Percentiles rank a stretch among this genome's conserved stretches.
Evolutionary conservation across 1,140 invertebrate species (phyloP).

Genomic region (Ridgeia piscesae): DNA sequence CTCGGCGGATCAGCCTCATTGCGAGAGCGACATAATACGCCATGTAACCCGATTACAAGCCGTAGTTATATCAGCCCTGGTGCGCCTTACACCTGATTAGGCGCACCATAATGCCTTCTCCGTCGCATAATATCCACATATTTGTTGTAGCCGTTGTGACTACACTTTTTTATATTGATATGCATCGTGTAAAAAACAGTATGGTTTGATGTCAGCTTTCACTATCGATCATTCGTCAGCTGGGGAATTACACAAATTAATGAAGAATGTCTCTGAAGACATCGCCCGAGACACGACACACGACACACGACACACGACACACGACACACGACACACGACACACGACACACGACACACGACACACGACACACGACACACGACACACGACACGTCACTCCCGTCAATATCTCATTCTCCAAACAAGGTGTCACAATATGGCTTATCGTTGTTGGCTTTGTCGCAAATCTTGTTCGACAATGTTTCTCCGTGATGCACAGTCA

Average conservation of each 20-base stretch:
- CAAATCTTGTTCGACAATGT: too few species aligned
- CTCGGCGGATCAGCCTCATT: background rate
- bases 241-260: background rate
- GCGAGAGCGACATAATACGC: background rate
- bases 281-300: too few species aligned
- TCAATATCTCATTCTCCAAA: too few species aligned
- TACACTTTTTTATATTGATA: background rate
- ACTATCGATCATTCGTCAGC: background rate
- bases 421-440: too few species aligned
- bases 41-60: background rate
- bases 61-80: background rate
- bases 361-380: too few species aligned
- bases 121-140: background rate
- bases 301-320: too few species aligned
- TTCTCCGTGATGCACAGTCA: too few species aligned
- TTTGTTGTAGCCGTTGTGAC: background rate
- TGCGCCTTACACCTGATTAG: background rate
- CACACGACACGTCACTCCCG: too few species aligned
- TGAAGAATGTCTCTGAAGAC: background rate
- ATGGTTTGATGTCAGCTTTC: background rate
- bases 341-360: too few species aligned
- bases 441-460: too few species aligned
- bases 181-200: background rate
- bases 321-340: too few species aligned
- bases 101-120: background rate